These are phyloP conservation scores for Phylloscopus collybita DNA, from an alignment of 2,797 vertebrate genomes.

Conservation along the genomic window DNA sequence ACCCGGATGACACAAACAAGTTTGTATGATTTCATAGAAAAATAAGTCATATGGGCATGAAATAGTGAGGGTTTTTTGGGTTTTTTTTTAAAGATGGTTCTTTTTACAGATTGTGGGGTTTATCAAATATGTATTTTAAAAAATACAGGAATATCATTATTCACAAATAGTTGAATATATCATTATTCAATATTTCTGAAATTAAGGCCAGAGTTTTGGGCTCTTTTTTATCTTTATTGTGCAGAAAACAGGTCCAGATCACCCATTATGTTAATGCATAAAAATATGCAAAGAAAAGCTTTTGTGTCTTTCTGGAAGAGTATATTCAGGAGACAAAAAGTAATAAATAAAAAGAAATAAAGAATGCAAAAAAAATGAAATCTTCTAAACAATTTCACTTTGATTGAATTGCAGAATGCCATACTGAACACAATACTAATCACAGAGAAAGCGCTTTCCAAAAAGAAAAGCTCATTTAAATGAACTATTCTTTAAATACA, in stretches of 20 bases:
- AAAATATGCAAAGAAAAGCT: neutral
- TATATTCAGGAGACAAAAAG: neutral
- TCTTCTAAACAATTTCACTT: neutral
- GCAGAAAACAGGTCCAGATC: neutral
- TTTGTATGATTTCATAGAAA: neutral
- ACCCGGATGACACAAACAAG: neutral
- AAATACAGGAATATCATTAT: neutral
- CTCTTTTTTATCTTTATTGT: neutral
- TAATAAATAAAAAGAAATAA: neutral
- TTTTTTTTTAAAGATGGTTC: neutral
- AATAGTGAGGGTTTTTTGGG: neutral
- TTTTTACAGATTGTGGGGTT: neutral
- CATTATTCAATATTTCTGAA: neutral
- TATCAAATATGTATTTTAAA: accelerated
- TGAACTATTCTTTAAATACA: neutral
- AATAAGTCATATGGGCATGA: neutral
- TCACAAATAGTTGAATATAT: neutral
- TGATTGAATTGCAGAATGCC: neutral
- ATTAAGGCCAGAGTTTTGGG: neutral
- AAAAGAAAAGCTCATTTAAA: neutral
- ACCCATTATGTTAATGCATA: neutral
- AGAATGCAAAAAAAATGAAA: neutral
- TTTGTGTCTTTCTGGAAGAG: neutral
- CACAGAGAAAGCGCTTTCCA: neutral
- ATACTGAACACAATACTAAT: neutral